Percentiles rank a stretch among this genome's conserved stretches.
Conservation (phyloP, 2,113 vertebrate genomes). For the Haemorhous mexicanus region DNA sequence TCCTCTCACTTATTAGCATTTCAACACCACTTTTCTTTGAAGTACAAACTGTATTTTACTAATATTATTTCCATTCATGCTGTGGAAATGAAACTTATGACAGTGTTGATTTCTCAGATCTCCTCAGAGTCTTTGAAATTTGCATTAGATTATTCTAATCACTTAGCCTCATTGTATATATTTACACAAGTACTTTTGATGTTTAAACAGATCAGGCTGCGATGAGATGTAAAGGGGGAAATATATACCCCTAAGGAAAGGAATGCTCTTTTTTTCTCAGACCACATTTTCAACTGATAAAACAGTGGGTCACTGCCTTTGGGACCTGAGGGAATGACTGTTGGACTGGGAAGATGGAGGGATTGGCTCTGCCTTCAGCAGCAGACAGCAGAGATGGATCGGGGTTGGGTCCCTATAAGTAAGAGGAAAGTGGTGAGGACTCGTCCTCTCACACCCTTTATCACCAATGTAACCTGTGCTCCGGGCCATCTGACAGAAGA, state of each 20-base stretch:
- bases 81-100: slow-evolving; percentile 29
- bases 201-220: slow-evolving; percentile 16
- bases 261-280: neutral
- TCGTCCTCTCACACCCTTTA: fast-evolving
- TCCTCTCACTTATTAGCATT: slow-evolving; percentile 6
- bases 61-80: slow-evolving; percentile 14
- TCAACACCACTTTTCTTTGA: slow-evolving; percentile 47
- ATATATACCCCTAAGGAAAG: neutral
- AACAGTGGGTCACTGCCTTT: neutral
- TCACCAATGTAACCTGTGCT: fast-evolving
- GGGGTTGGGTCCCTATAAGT: fast-evolving
- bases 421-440: fast-evolving
- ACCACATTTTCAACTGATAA: neutral
- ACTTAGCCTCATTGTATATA: slow-evolving; percentile 49
- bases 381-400: neutral
- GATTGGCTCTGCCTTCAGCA: neutral
- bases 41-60: slow-evolving; percentile 16
- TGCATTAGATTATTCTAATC: slow-evolving; percentile 59
- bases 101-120: slow-evolving; percentile 46
- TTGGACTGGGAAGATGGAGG: neutral
- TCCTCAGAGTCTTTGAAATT: slow-evolving; percentile 42
- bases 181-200: slow-evolving; percentile 38
- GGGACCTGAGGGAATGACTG: neutral
- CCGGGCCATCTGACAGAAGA: neutral
- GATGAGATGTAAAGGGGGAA: neutral